Evolutionary conservation across 2,888 invertebrate genomes (phyloP), one percentile per base, ranked within the genome.

Genomic region (Drosophila melanosoma): DNA sequence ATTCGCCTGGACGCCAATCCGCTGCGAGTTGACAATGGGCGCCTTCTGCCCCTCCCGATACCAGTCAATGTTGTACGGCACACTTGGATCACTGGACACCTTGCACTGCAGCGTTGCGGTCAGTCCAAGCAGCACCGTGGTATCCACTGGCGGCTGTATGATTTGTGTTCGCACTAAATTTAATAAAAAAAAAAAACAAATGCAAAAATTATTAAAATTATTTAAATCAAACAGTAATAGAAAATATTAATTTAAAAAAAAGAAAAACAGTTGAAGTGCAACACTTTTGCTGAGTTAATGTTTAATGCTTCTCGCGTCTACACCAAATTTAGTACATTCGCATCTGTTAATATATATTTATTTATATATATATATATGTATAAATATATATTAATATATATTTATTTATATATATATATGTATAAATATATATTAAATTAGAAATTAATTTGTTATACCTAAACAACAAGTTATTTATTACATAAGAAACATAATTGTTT

Each of bases 31-130:
- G 75, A 94, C 94, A 3, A 95, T 95, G 74, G 95, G 95, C 71
- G 95, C 94, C 58, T 94, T 90, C 90, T 96, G 96, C 91, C 96
- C 95, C 92, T 97, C 96, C 90, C 97, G 97, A 93, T 96, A 97
- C 98, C 98, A 98, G 91, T 96, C 96, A 80, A 98, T 95, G 91
- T 97, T 96, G 92, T 95, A 98, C 66, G 96, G 96, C 51, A 98
- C 97, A 76, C 96, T 96, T 54, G 97, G 96, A 93, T 99, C 99
- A 90, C 97, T 97, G 42, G 97, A 97, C 72, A 99, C 97, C 94
- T 97, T 97, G 94, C 99, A 99, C 91, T 98, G 98, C 80, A 99
- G 94, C 53, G 97, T 97, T 17, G 99, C 98, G 60, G 97, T 98
- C 83, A 98, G 96, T 29, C 99, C 99, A 73, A 99, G 95, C 74